phyloP scores from a whole-genome alignment of 2,888 invertebrate species.

The Vandiemenella viatica region DNA sequence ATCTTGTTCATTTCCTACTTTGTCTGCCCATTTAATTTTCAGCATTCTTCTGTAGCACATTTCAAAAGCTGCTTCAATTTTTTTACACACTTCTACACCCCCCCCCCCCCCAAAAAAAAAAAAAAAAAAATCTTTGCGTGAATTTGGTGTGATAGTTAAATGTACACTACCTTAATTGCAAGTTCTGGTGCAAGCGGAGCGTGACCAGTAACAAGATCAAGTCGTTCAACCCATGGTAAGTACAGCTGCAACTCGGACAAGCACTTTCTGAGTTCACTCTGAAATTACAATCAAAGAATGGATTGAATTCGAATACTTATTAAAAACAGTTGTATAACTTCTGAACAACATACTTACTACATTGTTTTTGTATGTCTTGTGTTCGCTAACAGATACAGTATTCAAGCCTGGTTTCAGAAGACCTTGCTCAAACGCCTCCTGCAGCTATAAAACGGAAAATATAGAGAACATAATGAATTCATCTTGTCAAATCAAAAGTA shows the following conservation, averaged over 20 bases:
- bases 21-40: too few species aligned
- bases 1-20: too few species aligned
- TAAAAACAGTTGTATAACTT: too few species aligned
- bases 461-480: background rate
- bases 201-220: constrained; percentile 61
- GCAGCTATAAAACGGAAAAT: background rate
- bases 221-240: constrained; percentile 70
- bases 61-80: too few species aligned
- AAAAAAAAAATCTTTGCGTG: too few species aligned
- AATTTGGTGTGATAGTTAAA: too few species aligned
- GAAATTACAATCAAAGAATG: too few species aligned
- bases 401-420: background rate
- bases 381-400: background rate
- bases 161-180: constrained; percentile 36
- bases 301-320: too few species aligned
- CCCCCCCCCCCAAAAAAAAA: too few species aligned
- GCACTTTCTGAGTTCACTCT: background rate
- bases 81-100: too few species aligned
- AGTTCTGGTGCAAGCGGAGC: constrained; percentile 77
- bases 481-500: background rate
- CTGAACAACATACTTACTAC: background rate
- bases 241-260: constrained; percentile 52
- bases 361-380: background rate
- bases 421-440: background rate
- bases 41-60: too few species aligned